phyloP scores from a whole-genome alignment of 2,113 vertebrate genomes.

The Pseudopipra pipra region DNA sequence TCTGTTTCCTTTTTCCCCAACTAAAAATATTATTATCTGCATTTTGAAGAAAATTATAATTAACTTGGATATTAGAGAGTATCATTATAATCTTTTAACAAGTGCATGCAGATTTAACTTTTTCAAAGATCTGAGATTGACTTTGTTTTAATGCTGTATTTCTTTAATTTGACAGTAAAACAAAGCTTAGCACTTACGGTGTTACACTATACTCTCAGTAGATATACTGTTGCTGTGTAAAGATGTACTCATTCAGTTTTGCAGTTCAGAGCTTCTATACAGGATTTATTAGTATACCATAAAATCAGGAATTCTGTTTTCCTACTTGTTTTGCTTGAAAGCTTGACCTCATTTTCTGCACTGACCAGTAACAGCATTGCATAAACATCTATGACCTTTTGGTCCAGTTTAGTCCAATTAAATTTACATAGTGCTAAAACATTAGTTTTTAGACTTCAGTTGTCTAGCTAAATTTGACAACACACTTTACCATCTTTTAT shows the following conservation, averaged over 20 bases:
- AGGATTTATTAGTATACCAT: neutral
- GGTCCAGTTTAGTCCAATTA: neutral
- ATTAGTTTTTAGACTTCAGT: neutral
- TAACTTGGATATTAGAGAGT: neutral
- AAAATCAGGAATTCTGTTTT: neutral
- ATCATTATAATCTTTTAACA: neutral
- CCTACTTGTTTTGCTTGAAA: neutral
- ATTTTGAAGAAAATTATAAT: neutral
- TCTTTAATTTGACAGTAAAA: neutral
- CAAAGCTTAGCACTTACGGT: fast-evolving
- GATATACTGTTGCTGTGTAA: neutral
- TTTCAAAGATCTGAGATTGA: neutral
- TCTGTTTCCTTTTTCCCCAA: no score
- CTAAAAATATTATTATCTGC: neutral
- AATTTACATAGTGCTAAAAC: neutral
- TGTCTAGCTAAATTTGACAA: neutral
- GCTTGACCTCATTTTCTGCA: neutral
- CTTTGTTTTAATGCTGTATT: neutral
- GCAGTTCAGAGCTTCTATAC: neutral
- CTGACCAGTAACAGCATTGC: neutral
- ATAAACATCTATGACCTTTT: neutral
- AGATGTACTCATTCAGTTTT: neutral
- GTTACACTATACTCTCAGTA: neutral
- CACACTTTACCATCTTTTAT: neutral
- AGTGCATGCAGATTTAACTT: neutral